These are phyloP conservation scores for Hystrix brachyura DNA, from an alignment of 2,113 vertebrate genomes.

Conservation along the genomic window DNA sequence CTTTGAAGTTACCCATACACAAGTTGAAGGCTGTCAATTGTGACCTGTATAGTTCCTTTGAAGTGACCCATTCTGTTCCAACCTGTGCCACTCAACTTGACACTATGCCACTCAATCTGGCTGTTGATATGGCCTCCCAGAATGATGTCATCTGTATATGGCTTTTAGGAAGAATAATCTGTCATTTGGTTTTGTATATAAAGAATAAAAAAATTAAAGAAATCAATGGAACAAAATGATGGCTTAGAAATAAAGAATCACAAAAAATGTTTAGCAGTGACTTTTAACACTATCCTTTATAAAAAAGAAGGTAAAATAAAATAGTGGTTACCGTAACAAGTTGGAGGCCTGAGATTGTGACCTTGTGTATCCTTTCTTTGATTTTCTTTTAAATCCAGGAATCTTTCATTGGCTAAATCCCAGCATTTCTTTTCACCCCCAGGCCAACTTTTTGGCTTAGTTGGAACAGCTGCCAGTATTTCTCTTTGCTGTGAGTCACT, in stretches of 20 bases:
- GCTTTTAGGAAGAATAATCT: slow-evolving; percentile 45
- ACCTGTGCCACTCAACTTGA: rapidly evolving
- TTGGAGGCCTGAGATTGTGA: slow-evolving; percentile 72
- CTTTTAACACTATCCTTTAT: slow-evolving; percentile 69
- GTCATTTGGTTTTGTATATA: slow-evolving; percentile 10
- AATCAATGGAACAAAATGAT: slow-evolving; percentile 10
- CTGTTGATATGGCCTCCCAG: neutral
- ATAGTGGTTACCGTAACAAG: slow-evolving; percentile 70
- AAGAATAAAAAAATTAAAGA: slow-evolving; percentile 10
- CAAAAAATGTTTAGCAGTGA: slow-evolving; percentile 38
- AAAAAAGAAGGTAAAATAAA: slow-evolving; percentile 76
- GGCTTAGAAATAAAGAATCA: slow-evolving; percentile 58
- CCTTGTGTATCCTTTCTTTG: slow-evolving; percentile 84
- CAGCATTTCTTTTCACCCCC: slow-evolving; percentile 77
- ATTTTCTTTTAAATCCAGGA: slow-evolving; percentile 83
- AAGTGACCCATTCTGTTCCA: neutral
- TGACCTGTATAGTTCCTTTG: neutral
- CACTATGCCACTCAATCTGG: neutral
- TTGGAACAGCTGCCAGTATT: slow-evolving; percentile 88
- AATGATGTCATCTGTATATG: neutral
- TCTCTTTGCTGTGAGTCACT: slow-evolving; percentile 86
- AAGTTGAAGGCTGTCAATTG: neutral
- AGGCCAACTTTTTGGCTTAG: slow-evolving; percentile 74
- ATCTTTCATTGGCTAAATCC: slow-evolving; percentile 84
- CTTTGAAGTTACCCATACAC: neutral